Conservation (phyloP, 2,113 vertebrate species). For the Rhinolophus ferrumequinum region DNA sequence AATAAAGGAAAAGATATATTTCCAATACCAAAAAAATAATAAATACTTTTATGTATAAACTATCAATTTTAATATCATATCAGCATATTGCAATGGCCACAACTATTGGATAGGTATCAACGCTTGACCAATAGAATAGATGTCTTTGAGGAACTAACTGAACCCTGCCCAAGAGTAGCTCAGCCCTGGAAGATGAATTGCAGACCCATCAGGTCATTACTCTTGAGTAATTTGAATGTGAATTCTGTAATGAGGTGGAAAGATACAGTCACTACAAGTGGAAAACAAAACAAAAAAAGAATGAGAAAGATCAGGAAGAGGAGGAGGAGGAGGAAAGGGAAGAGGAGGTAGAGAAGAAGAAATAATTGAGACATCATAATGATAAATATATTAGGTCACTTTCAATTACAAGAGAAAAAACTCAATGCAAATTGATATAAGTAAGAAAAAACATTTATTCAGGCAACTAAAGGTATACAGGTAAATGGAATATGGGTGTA, state of each 20-base stretch:
- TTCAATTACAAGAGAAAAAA: conserved; percentile 29
- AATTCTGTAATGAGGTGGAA: not conserved
- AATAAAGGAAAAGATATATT: not conserved
- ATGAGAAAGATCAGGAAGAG: no score
- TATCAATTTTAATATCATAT: no score
- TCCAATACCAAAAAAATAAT: not conserved
- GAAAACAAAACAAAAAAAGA: conserved; percentile 1
- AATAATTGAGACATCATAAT: not conserved
- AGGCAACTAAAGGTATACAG: not conserved
- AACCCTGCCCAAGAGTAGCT: not conserved
- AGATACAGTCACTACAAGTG: not conserved
- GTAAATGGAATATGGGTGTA: not conserved
- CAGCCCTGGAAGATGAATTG: not conserved
- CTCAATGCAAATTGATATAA: not conserved
- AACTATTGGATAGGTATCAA: not conserved
- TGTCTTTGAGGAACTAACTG: not conserved
- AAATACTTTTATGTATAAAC: not conserved
- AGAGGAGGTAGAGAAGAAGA: not conserved
- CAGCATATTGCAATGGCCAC: not conserved
- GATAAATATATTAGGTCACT: not conserved
- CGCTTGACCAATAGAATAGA: not conserved
- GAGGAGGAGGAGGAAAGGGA: no score
- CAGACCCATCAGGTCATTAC: not conserved
- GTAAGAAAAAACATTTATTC: conserved; percentile 13
- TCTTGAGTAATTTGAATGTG: not conserved